Conservation (phyloP, 2,113 vertebrate species). For the Odobenus rosmarus region DNA sequence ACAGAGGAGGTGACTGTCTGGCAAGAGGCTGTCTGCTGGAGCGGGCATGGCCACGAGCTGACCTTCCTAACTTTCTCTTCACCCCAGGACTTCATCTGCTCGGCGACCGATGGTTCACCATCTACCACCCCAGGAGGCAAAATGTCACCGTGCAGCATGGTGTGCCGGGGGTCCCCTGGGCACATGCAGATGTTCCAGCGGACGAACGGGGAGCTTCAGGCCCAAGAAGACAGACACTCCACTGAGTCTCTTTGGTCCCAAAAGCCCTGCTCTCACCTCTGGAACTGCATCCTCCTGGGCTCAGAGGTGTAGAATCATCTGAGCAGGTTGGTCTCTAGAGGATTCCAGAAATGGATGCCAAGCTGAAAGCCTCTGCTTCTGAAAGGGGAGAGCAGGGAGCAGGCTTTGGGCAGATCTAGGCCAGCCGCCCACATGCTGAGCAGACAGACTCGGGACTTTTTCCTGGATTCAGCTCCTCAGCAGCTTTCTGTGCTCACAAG, state of each 20-base stretch:
- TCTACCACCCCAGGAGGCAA: background rate
- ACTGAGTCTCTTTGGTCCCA: background rate
- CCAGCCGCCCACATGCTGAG: background rate
- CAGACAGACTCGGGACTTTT: background rate
- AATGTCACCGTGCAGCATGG: background rate
- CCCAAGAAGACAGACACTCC: too few species aligned
- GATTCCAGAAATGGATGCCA: background rate
- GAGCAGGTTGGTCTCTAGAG: background rate
- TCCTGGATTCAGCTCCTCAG: background rate
- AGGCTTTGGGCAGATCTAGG: background rate
- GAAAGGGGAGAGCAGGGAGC: background rate
- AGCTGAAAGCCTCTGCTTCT: slow-evolving; percentile 15
- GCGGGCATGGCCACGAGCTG: background rate
- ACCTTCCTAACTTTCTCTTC: background rate
- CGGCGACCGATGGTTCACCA: background rate
- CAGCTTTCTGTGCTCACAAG: background rate
- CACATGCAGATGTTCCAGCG: background rate
- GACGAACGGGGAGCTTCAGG: background rate
- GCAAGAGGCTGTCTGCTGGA: too few species aligned
- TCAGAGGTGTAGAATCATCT: background rate
- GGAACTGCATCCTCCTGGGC: background rate
- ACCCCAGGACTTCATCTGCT: background rate
- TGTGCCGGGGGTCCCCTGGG: background rate
- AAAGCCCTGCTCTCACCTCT: background rate
- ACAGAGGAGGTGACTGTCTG: too few species aligned